Conservation (phyloP, 2,888 invertebrate species). For the Actias luna region DNA sequence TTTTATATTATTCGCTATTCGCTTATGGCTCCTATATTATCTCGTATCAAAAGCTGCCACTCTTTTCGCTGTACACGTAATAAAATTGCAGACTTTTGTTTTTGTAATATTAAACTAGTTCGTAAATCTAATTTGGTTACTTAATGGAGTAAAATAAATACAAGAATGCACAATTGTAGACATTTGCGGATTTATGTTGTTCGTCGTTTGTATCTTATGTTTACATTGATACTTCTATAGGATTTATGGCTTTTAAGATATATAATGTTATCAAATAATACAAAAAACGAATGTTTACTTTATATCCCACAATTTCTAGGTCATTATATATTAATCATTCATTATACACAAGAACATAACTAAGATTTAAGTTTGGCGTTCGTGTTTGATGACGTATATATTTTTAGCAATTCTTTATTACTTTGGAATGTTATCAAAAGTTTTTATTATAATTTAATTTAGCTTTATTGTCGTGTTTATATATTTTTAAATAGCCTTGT, state of each 20-base stretch:
- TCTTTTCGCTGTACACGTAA: conserved; percentile 26
- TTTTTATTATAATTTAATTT: no score
- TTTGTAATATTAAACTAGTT: neutral
- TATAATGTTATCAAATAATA: neutral
- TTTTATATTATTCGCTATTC: conserved; percentile 41
- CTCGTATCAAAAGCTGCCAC: conserved; percentile 20
- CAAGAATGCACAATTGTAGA: neutral
- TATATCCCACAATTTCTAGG: neutral
- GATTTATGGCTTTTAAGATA: neutral
- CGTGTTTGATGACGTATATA: no score
- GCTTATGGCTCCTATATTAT: conserved; percentile 38
- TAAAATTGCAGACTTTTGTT: conserved; percentile 29
- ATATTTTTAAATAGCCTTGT: no score
- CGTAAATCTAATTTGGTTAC: neutral
- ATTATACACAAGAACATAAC: no score
- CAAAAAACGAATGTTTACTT: neutral
- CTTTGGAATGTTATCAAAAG: no score
- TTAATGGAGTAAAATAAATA: conserved; percentile 13
- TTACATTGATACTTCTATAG: neutral
- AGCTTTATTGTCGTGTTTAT: no score
- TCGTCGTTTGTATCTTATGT: neutral
- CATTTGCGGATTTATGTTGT: neutral
- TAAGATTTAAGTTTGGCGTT: no score
- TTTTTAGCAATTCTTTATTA: no score
- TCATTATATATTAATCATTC: neutral